These are phyloP conservation scores for Batillaria attramentaria DNA, from an alignment of 1,140 invertebrate genomes.

Conservation along the genomic window DNA sequence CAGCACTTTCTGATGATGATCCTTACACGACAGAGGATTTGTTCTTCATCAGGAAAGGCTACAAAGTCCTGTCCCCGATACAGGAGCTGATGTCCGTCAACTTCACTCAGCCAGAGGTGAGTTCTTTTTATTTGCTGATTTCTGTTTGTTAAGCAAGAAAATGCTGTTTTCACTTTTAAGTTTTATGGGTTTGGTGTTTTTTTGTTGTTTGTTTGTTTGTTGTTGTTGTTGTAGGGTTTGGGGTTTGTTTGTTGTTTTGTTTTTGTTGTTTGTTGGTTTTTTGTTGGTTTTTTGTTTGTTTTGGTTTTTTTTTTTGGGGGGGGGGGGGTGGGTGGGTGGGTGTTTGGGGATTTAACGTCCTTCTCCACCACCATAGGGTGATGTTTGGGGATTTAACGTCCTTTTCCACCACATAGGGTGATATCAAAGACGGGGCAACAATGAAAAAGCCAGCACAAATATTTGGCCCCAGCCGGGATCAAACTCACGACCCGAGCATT, in stretches of 20 bases:
- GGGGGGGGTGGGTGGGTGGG: no score
- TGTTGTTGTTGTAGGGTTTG: no score
- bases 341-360: no score
- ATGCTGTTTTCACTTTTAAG: neutral
- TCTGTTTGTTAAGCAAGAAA: neutral
- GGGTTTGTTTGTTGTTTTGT: neutral
- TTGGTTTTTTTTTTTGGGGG: neutral
- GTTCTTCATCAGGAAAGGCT: conserved; percentile 72
- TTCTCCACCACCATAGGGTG: no score
- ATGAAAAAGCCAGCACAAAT: no score
- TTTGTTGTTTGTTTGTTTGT: conserved; percentile 11
- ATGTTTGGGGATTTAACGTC: no score
- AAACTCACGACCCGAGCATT: no score
- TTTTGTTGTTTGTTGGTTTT: neutral
- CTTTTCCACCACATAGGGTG: no score
- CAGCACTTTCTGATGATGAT: conserved; percentile 55
- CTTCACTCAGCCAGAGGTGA: conserved; percentile 77
- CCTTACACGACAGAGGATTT: conserved; percentile 82
- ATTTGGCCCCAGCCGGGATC: no score
- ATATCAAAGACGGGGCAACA: no score
- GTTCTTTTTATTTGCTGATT: neutral
- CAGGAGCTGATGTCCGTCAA: conserved; percentile 76
- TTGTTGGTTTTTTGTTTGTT: neutral
- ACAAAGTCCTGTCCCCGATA: conserved; percentile 77
- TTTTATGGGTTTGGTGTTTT: neutral